Evolutionary conservation across 2,888 invertebrate species (phyloP), one percentile per base, ranked within the genome.

Genomic region (Drosophila subquinaria): DNA sequence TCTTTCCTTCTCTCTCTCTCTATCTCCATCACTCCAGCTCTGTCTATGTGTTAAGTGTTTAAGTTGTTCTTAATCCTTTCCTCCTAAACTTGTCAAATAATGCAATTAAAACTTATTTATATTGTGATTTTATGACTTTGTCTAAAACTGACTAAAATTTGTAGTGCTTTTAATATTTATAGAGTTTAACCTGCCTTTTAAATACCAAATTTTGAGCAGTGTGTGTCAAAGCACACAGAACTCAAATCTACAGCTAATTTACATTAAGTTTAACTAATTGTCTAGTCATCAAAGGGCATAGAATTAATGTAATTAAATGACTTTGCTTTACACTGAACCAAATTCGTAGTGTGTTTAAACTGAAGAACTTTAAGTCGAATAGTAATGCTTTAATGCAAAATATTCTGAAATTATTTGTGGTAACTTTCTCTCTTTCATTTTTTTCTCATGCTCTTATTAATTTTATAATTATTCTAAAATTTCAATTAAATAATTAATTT

Each of bases 251-350:
- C 8, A n/a, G n/a, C 13, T 13, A 27, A 27, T 45, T 45, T n/a
- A n/a, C 27, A 27, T 45, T 45, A n/a, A 45, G 45, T 45, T 45
- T 1, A 45, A 11, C 17, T 17, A 35, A 35, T 50, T 50, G 17
- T 17, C 4, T 17, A 11, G 17, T 13, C 11, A 33, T 17, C 50
- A 50, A 50, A 50, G 33, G 0, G 17, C 50, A 35, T 50, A 17
- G 17, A 33, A 17, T 17, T 17, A 10, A 50, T 45, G 13, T 23
- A 11, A 20, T 45, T 45, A 23, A 8, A 23, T 4, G 4, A 3
- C n/a, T n/a, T 13, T n/a, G n/a, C 15, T 15, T 17, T 50, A 17
- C 48, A 50, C 48, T 50, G 33, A 15, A 50, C 2, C 11, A 33
- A 50, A 50, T 6, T 35, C 6, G 3, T 1, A 17, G 48, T n/a